Evolutionary conservation across 2,113 vertebrate genomes (phyloP).

Genomic region (Pollimyrus isidori): DNA sequence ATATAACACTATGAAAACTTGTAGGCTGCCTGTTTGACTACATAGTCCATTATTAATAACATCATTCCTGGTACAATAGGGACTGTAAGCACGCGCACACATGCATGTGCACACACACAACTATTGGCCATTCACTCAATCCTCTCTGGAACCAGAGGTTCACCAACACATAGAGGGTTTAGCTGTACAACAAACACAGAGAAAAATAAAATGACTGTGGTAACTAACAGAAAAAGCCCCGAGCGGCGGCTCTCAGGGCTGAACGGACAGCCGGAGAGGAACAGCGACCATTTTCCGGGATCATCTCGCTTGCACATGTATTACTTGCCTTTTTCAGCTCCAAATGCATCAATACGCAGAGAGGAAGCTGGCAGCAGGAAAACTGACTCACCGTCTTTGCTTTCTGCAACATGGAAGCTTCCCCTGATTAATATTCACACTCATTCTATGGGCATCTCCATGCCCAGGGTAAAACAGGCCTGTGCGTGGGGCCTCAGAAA

Average conservation of each 20-base stretch:
- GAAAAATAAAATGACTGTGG: background rate
- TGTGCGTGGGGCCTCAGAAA: background rate
- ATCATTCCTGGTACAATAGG: background rate
- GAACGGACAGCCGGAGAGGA: background rate
- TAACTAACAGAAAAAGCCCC: background rate
- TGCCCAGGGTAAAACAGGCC: background rate
- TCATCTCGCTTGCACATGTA: background rate
- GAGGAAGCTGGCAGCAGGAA: background rate
- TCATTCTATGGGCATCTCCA: background rate
- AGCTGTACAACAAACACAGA: background rate
- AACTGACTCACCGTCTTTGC: background rate
- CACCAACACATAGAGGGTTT: background rate
- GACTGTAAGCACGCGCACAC: background rate
- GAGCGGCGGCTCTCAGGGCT: background rate
- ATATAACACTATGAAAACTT: background rate
- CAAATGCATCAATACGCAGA: background rate
- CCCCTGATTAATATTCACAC: background rate
- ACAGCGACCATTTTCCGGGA: background rate
- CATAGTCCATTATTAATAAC: background rate
- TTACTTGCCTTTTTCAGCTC: slow-evolving; percentile 2
- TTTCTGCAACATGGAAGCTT: background rate
- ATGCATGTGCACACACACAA: background rate
- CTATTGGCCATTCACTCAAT: background rate
- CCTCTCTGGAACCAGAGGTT: background rate
- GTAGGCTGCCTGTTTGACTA: background rate